These are phyloP conservation scores for Ptychoptera contaminata DNA, from an alignment of 2,888 invertebrate species.

Conservation along the genomic window DNA sequence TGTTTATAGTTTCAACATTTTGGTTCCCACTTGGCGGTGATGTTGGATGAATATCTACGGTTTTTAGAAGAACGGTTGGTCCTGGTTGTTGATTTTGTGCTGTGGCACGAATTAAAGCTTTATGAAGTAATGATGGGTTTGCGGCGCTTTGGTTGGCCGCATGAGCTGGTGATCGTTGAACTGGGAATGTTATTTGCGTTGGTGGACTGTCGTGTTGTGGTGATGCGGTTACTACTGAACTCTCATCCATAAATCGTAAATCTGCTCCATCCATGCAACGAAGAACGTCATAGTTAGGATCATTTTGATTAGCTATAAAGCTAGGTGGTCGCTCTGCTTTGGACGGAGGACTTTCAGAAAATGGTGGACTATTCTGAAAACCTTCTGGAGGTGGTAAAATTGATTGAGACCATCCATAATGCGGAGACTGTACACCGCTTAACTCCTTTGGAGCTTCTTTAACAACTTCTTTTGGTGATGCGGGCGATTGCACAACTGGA, in stretches of 20 bases:
- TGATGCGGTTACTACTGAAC: slow-evolving; percentile 65
- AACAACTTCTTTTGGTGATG: slow-evolving; percentile 19
- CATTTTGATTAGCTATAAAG: slow-evolving; percentile 30
- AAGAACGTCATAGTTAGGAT: slow-evolving; percentile 53
- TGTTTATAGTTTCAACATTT: slow-evolving; percentile 29
- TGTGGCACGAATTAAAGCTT: slow-evolving; percentile 54
- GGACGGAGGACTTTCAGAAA: slow-evolving; percentile 46
- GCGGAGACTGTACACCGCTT: slow-evolving; percentile 14
- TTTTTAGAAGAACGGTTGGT: slow-evolving; percentile 13
- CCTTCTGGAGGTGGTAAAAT: slow-evolving; percentile 61
- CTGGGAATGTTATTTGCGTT: slow-evolving; percentile 43
- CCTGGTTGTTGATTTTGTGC: slow-evolving; percentile 35
- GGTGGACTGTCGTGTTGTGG: slow-evolving; percentile 66
- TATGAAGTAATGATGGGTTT: slow-evolving; percentile 54
- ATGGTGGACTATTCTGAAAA: slow-evolving; percentile 51
- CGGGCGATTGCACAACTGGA: slow-evolving; percentile 12
- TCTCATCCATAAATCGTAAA: slow-evolving; percentile 81
- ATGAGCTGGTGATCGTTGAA: slow-evolving; percentile 39
- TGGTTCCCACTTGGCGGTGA: slow-evolving; percentile 22
- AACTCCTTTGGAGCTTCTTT: slow-evolving; percentile 11
- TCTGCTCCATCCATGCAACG: slow-evolving; percentile 73
- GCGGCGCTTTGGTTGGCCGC: slow-evolving; percentile 28
- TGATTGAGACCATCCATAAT: slow-evolving; percentile 40
- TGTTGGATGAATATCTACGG: slow-evolving; percentile 9
- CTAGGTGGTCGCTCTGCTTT: slow-evolving; percentile 38